A percentile compares a stretch with the other conserved stretches of the same genome.
Evolutionary conservation across 2,797 vertebrate species (phyloP).

Genomic region (Pagetopsis macropterus): DNA sequence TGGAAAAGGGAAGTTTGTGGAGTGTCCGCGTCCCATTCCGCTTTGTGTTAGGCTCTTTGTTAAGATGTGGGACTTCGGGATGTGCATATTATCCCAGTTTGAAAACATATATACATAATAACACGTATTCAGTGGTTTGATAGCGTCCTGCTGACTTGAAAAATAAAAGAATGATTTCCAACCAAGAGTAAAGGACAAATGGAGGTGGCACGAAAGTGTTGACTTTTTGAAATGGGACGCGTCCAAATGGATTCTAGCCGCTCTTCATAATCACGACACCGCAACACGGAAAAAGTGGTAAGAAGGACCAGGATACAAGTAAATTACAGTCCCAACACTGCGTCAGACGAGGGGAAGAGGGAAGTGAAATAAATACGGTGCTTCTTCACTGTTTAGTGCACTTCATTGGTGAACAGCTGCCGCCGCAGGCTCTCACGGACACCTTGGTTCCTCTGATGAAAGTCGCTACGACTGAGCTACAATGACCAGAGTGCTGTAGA

Average conservation of each 20-base stretch:
- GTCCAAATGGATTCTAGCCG: constrained; percentile 32
- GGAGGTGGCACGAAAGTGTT: background rate
- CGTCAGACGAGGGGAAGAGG: background rate
- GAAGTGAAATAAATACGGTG: background rate
- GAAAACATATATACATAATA: fast-evolving
- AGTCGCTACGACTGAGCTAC: constrained; percentile 13
- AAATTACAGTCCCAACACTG: background rate
- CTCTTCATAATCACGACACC: constrained; percentile 50
- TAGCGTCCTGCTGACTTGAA: fast-evolving
- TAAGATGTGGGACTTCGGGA: fast-evolving
- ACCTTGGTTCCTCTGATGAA: constrained; percentile 39
- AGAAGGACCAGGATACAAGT: constrained; percentile 22
- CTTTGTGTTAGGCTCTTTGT: background rate
- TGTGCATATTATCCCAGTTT: too few relatives aligned
- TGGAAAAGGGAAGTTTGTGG: constrained; percentile 62
- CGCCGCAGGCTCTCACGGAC: constrained; percentile 65
- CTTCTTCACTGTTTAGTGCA: background rate
- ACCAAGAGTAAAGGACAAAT: background rate
- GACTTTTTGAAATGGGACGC: constrained; percentile 58
- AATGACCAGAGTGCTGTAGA: constrained; percentile 31
- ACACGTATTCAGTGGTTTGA: fast-evolving
- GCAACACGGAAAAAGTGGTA: constrained; percentile 69
- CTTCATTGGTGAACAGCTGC: background rate
- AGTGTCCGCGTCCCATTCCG: constrained; percentile 40
- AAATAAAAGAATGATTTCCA: fast-evolving